Conservation (phyloP, 2,797 vertebrate genomes). For the Rhinella marina region DNA sequence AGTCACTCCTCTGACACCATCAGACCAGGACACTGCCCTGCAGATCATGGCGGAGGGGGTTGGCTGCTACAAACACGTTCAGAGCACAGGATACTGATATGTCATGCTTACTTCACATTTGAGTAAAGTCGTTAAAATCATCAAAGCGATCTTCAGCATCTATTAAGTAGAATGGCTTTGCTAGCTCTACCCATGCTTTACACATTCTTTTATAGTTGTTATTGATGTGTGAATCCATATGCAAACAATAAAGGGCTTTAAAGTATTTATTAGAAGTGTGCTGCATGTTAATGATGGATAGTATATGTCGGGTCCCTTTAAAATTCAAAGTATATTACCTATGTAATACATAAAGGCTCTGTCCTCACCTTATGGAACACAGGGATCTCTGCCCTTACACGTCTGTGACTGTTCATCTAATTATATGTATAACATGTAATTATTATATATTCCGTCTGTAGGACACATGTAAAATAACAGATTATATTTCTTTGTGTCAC, state of each 20-base stretch:
- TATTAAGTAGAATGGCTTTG: slow-evolving; percentile 43
- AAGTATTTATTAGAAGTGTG: slow-evolving; percentile 54
- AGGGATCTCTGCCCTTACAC: neutral
- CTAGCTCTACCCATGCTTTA: slow-evolving; percentile 47
- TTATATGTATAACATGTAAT: slow-evolving; percentile 40
- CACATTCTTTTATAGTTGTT: slow-evolving; percentile 47
- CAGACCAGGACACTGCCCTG: slow-evolving; percentile 21
- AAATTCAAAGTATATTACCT: neutral
- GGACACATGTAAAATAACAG: slow-evolving; percentile 21
- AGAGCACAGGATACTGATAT: slow-evolving; percentile 9
- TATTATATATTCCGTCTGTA: slow-evolving; percentile 42
- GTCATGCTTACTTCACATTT: slow-evolving; percentile 49
- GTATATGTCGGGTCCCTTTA: slow-evolving; percentile 14
- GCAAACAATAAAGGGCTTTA: slow-evolving; percentile 52
- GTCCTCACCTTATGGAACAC: neutral
- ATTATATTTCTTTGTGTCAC: slow-evolving; percentile 14
- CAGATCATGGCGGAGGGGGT: slow-evolving; percentile 19
- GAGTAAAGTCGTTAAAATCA: slow-evolving; percentile 54
- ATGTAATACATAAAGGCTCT: neutral
- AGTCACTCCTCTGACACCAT: slow-evolving; percentile 40
- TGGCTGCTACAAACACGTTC: slow-evolving; percentile 29
- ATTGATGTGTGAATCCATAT: slow-evolving; percentile 58
- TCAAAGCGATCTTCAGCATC: slow-evolving; percentile 47
- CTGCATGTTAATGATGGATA: slow-evolving; percentile 39
- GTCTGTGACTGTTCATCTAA: slow-evolving; percentile 39